Evolutionary conservation across 2,113 vertebrate genomes (phyloP), one percentile per base, ranked within the genome.

Genomic region (Thamnaconus septentrionalis): DNA sequence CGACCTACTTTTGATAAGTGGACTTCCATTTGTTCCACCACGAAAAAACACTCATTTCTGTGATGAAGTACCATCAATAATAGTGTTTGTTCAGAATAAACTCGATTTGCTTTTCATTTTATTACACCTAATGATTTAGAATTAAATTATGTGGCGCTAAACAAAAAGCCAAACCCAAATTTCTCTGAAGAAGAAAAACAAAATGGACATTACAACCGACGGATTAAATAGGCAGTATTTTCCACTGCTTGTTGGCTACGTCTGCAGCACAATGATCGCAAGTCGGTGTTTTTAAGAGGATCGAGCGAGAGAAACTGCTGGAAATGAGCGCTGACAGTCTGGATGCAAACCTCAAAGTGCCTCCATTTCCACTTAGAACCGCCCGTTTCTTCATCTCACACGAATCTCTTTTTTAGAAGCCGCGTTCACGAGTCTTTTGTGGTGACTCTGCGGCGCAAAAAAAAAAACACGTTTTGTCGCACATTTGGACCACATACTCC

Each of bases 1-100:
- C 78, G 75, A 88, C 78, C 72, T 61, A 85, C 66, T 90, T 90
- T 84, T 52, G 50, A 84, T 62, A 76, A 86, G 62, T 76, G 64
- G 7, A 44, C 6, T 61, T 41, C 10, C 3, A 42, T 52, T 59
- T 58, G 6, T 40, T 42, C 4, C 50, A 41, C 12, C 8, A 12
- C 41, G 46, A 67, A 65, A 71, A 71, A 64, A 5, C 59, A 40
- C 7, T 11, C 12, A 11, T 45, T n/a, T 7, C 1, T 42, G 5
- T 49, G 8, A 43, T 6, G 4, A 64, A 64, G 7, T 44, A 48
- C 5, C 6, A 11, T 0, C 44, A 6, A 4, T 18, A 4, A 8
- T 46, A 40, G 4, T 72, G 61, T 65, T 71, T 31, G 18, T 31
- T 31, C 18, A 31, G 18, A 31, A 31, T 53, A 68, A 66, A 56